Conservation (phyloP, 2,113 vertebrate species). For the Pionites leucogaster region DNA sequence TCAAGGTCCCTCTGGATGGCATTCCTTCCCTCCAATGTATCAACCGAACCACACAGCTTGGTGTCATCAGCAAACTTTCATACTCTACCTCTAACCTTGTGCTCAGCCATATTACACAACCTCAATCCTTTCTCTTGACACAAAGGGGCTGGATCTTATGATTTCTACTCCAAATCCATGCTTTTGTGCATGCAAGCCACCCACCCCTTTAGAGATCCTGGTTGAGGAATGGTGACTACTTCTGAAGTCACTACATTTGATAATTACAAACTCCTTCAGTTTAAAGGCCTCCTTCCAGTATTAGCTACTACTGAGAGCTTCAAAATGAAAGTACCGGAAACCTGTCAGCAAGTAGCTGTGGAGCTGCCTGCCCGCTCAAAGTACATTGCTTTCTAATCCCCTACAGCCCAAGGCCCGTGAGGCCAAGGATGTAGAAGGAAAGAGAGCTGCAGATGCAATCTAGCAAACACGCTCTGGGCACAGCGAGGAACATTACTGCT, state of each 20-base stretch:
- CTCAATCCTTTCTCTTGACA: neutral
- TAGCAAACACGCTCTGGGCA: neutral
- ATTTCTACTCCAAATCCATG: neutral
- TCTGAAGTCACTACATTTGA: neutral
- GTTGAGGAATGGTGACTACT: neutral
- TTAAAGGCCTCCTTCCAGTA: neutral
- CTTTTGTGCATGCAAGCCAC: neutral
- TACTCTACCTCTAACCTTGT: fast-evolving
- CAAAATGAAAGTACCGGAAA: neutral
- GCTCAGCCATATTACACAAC: fast-evolving
- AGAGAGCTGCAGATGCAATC: neutral
- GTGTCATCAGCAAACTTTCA: neutral
- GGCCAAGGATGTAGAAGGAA: neutral
- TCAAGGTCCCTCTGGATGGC: no score
- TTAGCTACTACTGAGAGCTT: fast-evolving
- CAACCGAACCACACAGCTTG: no score
- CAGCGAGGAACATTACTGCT: fast-evolving
- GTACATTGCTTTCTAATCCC: fast-evolving
- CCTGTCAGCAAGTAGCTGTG: neutral
- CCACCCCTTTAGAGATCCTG: neutral
- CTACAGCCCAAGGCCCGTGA: fast-evolving
- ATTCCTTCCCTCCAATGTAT: no score
- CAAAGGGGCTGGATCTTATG: neutral
- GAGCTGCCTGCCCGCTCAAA: neutral
- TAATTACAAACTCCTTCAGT: neutral